phyloP scores from a whole-genome alignment of 23 tunicate genomes.

The Halocynthia roretzi region DNA sequence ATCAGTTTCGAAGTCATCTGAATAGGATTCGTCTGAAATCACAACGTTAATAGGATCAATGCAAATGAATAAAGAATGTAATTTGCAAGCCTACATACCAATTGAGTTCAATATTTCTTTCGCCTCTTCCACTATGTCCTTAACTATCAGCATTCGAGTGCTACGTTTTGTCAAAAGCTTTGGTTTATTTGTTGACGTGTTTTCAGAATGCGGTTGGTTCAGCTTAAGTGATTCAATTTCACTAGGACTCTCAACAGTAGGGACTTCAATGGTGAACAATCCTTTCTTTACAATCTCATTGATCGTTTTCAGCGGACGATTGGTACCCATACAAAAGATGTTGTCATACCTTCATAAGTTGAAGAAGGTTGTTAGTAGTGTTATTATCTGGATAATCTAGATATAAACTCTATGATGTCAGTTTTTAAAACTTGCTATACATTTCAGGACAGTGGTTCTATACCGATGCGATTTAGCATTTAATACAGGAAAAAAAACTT shows the following conservation, averaged over 20 bases:
- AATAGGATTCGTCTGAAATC: too few species aligned
- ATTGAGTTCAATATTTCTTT: neutral
- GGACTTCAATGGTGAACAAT: slow-evolving; percentile 2
- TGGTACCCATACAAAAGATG: slow-evolving; percentile 4
- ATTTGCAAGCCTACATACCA: neutral
- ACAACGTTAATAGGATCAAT: too few species aligned
- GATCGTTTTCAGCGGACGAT: slow-evolving; percentile 1
- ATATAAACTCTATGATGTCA: too few species aligned
- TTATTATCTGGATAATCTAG: too few species aligned
- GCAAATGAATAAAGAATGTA: too few species aligned
- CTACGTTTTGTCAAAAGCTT: neutral
- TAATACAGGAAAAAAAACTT: too few species aligned
- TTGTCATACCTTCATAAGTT: neutral
- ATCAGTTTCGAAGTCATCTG: too few species aligned
- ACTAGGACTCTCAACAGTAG: too few species aligned
- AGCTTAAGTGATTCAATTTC: neutral
- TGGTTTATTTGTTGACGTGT: neutral
- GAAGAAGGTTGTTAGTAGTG: neutral
- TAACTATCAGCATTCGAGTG: neutral
- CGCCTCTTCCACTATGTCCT: slow-evolving; percentile 19
- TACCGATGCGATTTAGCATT: too few species aligned
- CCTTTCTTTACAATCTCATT: slow-evolving; percentile 2
- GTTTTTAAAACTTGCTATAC: too few species aligned
- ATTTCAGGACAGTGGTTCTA: too few species aligned
- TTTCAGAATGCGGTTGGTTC: neutral